phyloP scores from a whole-genome alignment of 64 coral and sea anemone species.

The Hydrozoanthus tunicans region DNA sequence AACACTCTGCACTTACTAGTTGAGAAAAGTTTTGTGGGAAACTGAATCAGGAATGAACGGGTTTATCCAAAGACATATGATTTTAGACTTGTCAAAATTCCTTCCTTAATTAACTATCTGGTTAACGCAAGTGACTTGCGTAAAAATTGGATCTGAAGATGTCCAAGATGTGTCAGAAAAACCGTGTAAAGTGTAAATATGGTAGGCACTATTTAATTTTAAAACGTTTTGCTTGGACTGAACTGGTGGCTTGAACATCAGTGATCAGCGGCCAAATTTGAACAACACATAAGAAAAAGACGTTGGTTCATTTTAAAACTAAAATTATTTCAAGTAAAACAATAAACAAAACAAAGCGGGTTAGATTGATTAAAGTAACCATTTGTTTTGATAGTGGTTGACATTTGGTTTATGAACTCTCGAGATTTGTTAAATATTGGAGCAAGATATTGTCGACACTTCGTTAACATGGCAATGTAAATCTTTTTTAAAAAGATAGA shows the following conservation, averaged over 20 bases:
- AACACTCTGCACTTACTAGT: neutral
- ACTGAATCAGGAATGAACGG: conserved; percentile 9
- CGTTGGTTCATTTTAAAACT: conserved; percentile 55
- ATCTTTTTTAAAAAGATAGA: too few relatives aligned
- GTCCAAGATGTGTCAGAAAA: conserved; percentile 21
- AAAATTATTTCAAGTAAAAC: conserved; percentile 36
- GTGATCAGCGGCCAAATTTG: conserved; percentile 10
- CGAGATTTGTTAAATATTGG: too few relatives aligned
- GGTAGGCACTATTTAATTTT: conserved; percentile 68
- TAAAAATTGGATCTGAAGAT: conserved; percentile 9
- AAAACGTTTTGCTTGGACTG: conserved; percentile 48
- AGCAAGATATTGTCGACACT: too few relatives aligned
- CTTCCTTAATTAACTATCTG: conserved; percentile 38
- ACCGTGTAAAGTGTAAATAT: conserved; percentile 62
- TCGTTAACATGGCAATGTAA: too few relatives aligned
- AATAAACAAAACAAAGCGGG: conserved; percentile 54
- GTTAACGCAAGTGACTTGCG: conserved; percentile 14
- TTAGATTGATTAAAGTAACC: neutral
- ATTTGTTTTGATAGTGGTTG: neutral
- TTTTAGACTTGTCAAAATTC: conserved; percentile 57
- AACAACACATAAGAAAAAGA: conserved; percentile 15
- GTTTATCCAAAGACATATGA: conserved; percentile 49
- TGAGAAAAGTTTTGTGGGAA: conserved; percentile 2
- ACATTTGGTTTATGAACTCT: too few relatives aligned
- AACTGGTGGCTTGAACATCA: neutral